These are phyloP conservation scores for Tapirus indicus DNA, from an alignment of 2,797 vertebrate genomes.

Conservation along the genomic window DNA sequence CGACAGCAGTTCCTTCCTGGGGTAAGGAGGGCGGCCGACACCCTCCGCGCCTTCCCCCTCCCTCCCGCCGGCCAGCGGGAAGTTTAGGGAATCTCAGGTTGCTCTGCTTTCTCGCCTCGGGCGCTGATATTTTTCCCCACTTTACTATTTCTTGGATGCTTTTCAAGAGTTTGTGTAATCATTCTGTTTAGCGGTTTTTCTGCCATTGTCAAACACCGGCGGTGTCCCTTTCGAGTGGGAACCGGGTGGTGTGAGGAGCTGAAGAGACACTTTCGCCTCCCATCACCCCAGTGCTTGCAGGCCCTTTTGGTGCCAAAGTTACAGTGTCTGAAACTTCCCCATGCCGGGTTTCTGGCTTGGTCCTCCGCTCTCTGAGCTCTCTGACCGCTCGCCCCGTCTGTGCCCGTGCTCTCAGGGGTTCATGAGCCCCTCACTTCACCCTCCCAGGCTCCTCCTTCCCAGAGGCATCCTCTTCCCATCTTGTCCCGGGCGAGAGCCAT, in stretches of 20 bases:
- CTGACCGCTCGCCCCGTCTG: not conserved
- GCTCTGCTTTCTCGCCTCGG: not conserved
- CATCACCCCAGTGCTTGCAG: not conserved
- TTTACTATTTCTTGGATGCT: constrained; percentile 63
- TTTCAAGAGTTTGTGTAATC: constrained; percentile 73
- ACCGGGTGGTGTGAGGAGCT: not conserved
- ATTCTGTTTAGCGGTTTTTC: constrained; percentile 40
- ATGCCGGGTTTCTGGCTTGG: not conserved
- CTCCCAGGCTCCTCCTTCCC: not conserved
- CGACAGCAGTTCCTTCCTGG: not conserved
- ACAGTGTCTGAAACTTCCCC: constrained; percentile 5
- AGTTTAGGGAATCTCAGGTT: not conserved
- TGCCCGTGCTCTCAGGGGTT: not conserved
- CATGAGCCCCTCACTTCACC: not conserved
- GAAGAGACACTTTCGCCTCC: not conserved
- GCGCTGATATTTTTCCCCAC: not conserved
- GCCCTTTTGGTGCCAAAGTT: not conserved
- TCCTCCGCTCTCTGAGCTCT: not conserved
- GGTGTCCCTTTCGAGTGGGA: not conserved
- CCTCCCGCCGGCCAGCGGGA: not conserved
- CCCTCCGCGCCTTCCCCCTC: not conserved
- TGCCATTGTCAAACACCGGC: constrained; percentile 21
- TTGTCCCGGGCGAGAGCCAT: not conserved
- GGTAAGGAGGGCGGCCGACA: not conserved
- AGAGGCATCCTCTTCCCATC: not conserved